Evolutionary conservation across 2,113 vertebrate species (phyloP), one percentile per base, ranked within the genome.

Genomic region (Plectropomus leopardus): DNA sequence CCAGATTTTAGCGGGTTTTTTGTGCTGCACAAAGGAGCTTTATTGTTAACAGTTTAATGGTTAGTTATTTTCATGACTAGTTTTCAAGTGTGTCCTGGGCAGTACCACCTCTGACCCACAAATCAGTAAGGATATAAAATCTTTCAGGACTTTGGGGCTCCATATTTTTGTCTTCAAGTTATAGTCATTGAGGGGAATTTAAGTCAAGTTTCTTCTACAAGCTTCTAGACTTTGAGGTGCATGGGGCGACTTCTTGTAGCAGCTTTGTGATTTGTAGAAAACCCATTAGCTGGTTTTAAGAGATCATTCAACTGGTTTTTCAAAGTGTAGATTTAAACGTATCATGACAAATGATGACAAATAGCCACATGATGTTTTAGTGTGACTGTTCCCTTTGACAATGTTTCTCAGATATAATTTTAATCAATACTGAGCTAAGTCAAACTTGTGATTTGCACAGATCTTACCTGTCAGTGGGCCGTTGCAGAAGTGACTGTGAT

Each of bases 391-490:
- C n/a, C 10, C 3, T 16, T 7, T n/a, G 16, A 58, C 14, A 21
- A 14, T 26, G n/a, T 48, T 2, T 24, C n/a, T n/a, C 1, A 40
- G 13, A 23, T 51, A 28, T 4, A 42, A 60, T 4, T 53, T 2
- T 23, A 13, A 44, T 10, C 4, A 6, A 15, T 19, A 28, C 0
- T 32, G 4, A 63, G 19, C 5, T 55, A 19, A 23, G 28, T 61
- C 26, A 45, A 53, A 54, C 17, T 34, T 8, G 34, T 68, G 10
- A 51, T 7, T 72, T 60, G 21, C 61, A 48, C 21, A 69, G 63
- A 32, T 54, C 72, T 90, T 84, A 99, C 98, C 95, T 92, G 86
- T 96, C 94, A 60, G 94, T 93, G 3, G 93, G 83, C 78, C 72
- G 86, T 78, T 94, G 89, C 83, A 94, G 70, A 93, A 94, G 72